Evolutionary conservation across 2,888 invertebrate species (phyloP), one percentile per base, ranked within the genome.

Genomic region (Prenolepis imparis): DNA sequence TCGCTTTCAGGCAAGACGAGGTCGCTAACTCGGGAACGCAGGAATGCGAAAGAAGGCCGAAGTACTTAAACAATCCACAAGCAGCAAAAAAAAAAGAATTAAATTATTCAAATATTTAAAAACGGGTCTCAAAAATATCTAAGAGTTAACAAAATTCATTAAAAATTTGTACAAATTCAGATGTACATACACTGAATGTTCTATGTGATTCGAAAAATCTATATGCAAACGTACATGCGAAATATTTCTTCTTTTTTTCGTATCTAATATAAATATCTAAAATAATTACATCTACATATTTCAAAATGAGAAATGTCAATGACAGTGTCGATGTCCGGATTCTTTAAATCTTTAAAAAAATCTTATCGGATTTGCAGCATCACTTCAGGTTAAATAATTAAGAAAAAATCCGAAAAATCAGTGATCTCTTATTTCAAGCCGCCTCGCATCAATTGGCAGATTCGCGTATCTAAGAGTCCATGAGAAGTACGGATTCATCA

Each of bases 401-500:
- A n/a, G 5, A 48, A 52, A n/a, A 8, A n/a, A 1, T 52, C n/a
- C 4, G 48, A 44, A 5, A 44, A 18, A 18, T 44, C 44, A 44
- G 44, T 18, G 18, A 57, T 39, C 11, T 21, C 8, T 70, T 15
- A 24, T 41, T 57, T n/a, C 21, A 0, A 48, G 1, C 12, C 39
- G n/a, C 5, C 9, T 24, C 12, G n/a, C 15, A 15, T 68, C 32
- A 57, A 78, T 78, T 68, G 68, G 21, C 59, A 12, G 44, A 59
- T 68, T 44, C 32, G 57, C 59, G 44, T 8, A 78, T 44, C 57
- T 59, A 59, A 78, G 57, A 41, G 28, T 59, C 57, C 15, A 44
- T 21, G 59, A 57, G 28, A n/a, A 63, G 48, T 64, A 52, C 41
- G 41, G 72, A 57, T 84, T 59, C 61, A 48, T 80, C 78, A 68